A percentile compares a stretch with the other conserved stretches of the same genome.
phyloP scores from a whole-genome alignment of 1,140 invertebrate genomes.

The Chelonus insularis region DNA sequence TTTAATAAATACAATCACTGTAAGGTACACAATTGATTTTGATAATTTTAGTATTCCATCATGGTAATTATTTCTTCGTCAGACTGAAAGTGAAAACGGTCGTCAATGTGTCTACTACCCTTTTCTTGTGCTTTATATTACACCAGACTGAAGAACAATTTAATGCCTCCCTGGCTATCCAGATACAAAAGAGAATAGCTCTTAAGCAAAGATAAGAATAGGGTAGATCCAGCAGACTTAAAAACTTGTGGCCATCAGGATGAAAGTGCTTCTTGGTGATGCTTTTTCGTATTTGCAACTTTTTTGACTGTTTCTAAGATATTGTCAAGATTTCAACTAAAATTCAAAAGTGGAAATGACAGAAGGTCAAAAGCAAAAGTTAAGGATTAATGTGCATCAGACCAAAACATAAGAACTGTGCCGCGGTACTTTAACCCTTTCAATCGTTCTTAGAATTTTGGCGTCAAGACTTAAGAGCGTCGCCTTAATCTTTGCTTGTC shows the following conservation, averaged over 20 bases:
- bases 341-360: neutral
- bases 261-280: no score
- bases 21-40: no score
- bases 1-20: no score
- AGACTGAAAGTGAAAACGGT: no score
- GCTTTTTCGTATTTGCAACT: neutral
- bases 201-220: no score
- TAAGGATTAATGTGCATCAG: slow-evolving; percentile 41
- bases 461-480: slow-evolving; percentile 28
- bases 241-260: no score
- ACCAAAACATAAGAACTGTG: slow-evolving; percentile 34
- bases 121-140: no score
- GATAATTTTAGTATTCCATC: no score
- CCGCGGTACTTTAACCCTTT: slow-evolving; percentile 35
- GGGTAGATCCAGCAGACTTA: no score
- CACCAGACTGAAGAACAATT: neutral
- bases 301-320: neutral
- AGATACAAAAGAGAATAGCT: no score
- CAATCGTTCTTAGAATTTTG: slow-evolving; percentile 34
- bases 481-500: slow-evolving; percentile 43
- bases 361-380: slow-evolving; percentile 29
- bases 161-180: neutral
- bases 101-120: no score
- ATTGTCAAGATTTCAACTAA: neutral
- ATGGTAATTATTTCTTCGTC: no score